Conservation (phyloP, 2,888 invertebrate species). For the Eledona agricola region DNA sequence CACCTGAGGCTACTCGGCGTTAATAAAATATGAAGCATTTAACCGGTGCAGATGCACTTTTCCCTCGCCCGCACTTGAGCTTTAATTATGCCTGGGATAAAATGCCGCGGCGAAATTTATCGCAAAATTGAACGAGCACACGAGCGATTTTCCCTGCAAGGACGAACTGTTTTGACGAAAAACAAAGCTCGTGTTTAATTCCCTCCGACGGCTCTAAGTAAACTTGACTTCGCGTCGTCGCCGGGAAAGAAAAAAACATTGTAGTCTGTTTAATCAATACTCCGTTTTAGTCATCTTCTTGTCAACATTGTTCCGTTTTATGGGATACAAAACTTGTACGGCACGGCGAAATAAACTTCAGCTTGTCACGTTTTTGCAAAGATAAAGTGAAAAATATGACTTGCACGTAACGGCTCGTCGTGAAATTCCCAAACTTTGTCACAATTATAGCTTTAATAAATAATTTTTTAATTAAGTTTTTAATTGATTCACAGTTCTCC, state of each 20-base stretch:
- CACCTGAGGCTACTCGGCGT: conserved; percentile 17
- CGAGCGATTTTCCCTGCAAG: conserved; percentile 1
- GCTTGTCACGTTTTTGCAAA: conserved; percentile 35
- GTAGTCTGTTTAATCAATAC: conserved; percentile 22
- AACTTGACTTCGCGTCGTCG: conserved; percentile 7
- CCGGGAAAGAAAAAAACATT: conserved; percentile 5
- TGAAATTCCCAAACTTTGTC: too few species aligned
- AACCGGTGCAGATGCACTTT: not conserved
- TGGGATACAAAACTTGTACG: conserved; percentile 29
- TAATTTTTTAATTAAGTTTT: conserved; percentile 16
- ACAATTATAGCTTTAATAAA: not conserved
- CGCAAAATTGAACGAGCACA: conserved; percentile 3
- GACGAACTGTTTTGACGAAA: conserved; percentile 1
- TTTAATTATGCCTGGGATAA: conserved; percentile 10
- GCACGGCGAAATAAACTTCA: conserved; percentile 31
- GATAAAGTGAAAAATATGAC: conserved; percentile 35
- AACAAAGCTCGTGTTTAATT: conserved; percentile 11
- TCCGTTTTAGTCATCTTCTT: conserved; percentile 18
- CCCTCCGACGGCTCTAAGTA: not conserved
- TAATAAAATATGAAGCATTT: too few species aligned
- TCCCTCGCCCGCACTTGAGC: too few species aligned
- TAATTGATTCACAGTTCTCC: conserved; percentile 12
- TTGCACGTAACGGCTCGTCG: conserved; percentile 13
- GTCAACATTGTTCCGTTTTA: conserved; percentile 30
- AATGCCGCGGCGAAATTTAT: conserved; percentile 9